Conservation (phyloP, 2,113 vertebrate species). For the Bufo gargarizans region DNA sequence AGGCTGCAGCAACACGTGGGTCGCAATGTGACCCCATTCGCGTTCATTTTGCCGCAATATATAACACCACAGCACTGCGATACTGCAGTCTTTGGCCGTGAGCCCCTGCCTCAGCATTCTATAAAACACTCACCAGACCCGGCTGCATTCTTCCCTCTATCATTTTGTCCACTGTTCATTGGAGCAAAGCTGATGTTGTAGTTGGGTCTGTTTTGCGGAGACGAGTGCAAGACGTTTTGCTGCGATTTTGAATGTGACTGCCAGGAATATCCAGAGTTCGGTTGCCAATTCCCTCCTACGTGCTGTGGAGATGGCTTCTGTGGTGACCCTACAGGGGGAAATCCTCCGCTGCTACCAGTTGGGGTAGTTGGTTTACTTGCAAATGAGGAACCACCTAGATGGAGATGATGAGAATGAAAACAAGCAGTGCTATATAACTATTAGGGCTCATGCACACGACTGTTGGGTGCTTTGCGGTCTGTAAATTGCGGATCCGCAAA, state of each 20-base stretch:
- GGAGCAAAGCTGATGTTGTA: conserved; percentile 93
- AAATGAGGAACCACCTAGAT: conserved; percentile 84
- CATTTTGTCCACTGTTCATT: conserved; percentile 73
- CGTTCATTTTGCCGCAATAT: too few species aligned
- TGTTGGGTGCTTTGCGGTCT: too few species aligned
- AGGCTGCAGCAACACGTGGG: too few species aligned
- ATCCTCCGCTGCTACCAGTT: conserved; percentile 84
- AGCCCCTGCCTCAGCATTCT: neutral
- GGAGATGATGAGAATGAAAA: neutral
- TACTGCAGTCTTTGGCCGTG: too few species aligned
- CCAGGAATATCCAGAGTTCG: conserved; percentile 76
- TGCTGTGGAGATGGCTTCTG: conserved; percentile 91
- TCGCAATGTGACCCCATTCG: too few species aligned
- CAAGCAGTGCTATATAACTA: neutral
- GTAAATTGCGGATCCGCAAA: too few species aligned
- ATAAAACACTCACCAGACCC: conserved; percentile 75
- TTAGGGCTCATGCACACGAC: too few species aligned
- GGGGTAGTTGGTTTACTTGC: conserved; percentile 95
- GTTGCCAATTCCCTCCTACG: conserved; percentile 80
- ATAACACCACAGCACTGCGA: too few species aligned
- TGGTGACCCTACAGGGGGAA: conserved; percentile 88
- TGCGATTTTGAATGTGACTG: conserved; percentile 71
- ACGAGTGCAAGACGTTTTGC: conserved; percentile 83
- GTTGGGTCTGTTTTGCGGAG: conserved; percentile 93
- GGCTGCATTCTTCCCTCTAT: conserved; percentile 77